Evolutionary conservation across 2,113 vertebrate genomes (phyloP).

Genomic region (Danionella cerebrum): DNA sequence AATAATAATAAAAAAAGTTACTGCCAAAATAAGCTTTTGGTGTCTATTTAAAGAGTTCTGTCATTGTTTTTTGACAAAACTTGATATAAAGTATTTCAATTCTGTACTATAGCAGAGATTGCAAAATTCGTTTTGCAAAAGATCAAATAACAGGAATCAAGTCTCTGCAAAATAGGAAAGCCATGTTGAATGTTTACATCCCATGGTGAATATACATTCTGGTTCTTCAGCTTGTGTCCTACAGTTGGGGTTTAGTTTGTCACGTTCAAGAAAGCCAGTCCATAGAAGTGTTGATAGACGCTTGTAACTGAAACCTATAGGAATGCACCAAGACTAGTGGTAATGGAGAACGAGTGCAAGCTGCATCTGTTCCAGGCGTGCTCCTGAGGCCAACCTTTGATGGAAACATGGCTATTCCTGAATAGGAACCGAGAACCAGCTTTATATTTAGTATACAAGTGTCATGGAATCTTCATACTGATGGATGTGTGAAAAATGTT

Average conservation of each 20-base stretch:
- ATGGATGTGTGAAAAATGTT: conserved; percentile 35
- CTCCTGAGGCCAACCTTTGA: conserved; percentile 12
- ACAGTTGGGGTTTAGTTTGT: background rate
- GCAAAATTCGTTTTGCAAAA: no score
- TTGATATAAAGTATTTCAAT: no score
- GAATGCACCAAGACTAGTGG: background rate
- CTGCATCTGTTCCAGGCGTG: conserved; percentile 23
- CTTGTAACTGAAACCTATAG: conserved; percentile 6
- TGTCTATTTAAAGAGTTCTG: no score
- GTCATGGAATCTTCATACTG: conserved; percentile 30
- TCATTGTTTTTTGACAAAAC: no score
- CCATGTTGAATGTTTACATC: no score
- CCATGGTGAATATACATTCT: background rate
- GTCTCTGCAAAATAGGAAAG: background rate
- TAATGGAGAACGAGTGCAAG: conserved; percentile 1
- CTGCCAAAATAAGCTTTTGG: no score
- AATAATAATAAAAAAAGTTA: no score
- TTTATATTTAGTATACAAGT: conserved; percentile 30
- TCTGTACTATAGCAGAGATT: no score
- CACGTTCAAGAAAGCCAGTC: background rate
- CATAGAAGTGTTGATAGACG: background rate
- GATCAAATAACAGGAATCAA: no score
- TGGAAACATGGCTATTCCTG: conserved; percentile 37
- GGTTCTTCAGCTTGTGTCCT: background rate
- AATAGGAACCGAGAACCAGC: conserved; percentile 1